Conservation (phyloP, 2,888 invertebrate species). For the Acleris laterana region DNA sequence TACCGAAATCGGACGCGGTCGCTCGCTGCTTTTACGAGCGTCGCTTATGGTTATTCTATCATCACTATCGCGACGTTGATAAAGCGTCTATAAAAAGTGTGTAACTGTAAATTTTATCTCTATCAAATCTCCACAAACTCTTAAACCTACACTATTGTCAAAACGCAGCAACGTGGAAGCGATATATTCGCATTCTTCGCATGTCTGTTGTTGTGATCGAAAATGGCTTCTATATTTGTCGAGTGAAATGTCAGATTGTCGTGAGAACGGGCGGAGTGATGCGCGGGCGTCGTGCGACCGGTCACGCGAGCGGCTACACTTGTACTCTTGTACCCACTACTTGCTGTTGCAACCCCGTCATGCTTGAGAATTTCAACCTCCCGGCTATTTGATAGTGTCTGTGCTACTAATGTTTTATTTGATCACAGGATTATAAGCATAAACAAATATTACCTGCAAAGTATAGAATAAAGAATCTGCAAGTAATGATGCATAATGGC, state of each 20-base stretch:
- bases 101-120: slow-evolving; percentile 55
- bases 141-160: slow-evolving; percentile 54
- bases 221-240: slow-evolving; percentile 80
- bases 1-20: slow-evolving; percentile 64
- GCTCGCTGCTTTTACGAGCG: slow-evolving; percentile 52
- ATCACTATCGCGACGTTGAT: slow-evolving; percentile 56
- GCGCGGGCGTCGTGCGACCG: slow-evolving; percentile 65
- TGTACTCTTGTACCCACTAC: slow-evolving; percentile 41
- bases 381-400: slow-evolving; percentile 50
- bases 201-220: slow-evolving; percentile 62
- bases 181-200: slow-evolving; percentile 67
- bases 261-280: slow-evolving; percentile 73
- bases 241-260: slow-evolving; percentile 82
- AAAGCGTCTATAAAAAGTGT: slow-evolving; percentile 53
- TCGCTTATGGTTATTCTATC: slow-evolving; percentile 49
- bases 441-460: background rate
- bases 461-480: background rate
- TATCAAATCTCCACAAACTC: slow-evolving; percentile 56
- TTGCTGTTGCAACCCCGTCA: slow-evolving; percentile 46
- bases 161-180: slow-evolving; percentile 48
- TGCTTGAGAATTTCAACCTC: slow-evolving; percentile 65
- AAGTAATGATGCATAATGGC: too few relatives aligned
- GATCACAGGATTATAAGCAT: slow-evolving; percentile 5
- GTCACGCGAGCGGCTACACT: slow-evolving; percentile 67
- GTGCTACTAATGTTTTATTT: slow-evolving; percentile 29